Percentiles rank a stretch among this genome's conserved stretches.
Evolutionary conservation across 2,113 vertebrate species (phyloP).

Genomic region (Pollimyrus isidori): DNA sequence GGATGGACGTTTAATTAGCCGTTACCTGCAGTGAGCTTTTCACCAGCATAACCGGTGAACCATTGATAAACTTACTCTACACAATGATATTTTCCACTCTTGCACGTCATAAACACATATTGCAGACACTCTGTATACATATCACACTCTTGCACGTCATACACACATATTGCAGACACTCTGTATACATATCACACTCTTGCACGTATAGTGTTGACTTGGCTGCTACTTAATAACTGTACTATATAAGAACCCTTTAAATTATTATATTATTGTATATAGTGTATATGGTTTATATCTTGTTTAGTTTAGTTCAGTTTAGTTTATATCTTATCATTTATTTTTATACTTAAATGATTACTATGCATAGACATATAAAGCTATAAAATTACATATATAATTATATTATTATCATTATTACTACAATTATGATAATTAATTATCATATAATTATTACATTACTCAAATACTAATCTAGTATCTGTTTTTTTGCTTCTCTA

Average conservation of each 20-base stretch:
- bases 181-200: neutral
- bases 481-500: too few species aligned
- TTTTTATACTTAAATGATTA: neutral
- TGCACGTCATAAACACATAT: neutral
- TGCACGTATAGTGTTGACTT: neutral
- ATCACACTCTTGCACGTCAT: neutral
- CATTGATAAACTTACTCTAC: neutral
- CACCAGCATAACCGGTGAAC: neutral
- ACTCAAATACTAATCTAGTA: neutral
- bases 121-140: neutral
- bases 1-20: too few species aligned
- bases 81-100: neutral
- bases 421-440: neutral
- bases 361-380: neutral
- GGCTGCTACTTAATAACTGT: too few species aligned
- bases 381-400: neutral
- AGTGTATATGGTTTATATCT: neutral
- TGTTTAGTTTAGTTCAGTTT: too few species aligned
- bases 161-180: too few species aligned
- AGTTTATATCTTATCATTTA: neutral
- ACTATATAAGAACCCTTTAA: neutral
- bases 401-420: neutral
- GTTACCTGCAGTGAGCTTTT: neutral
- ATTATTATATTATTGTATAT: neutral
- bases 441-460: neutral